Evolutionary conservation across 2,797 vertebrate genomes (phyloP).

Genomic region (Chaenodraco wilsoni): DNA sequence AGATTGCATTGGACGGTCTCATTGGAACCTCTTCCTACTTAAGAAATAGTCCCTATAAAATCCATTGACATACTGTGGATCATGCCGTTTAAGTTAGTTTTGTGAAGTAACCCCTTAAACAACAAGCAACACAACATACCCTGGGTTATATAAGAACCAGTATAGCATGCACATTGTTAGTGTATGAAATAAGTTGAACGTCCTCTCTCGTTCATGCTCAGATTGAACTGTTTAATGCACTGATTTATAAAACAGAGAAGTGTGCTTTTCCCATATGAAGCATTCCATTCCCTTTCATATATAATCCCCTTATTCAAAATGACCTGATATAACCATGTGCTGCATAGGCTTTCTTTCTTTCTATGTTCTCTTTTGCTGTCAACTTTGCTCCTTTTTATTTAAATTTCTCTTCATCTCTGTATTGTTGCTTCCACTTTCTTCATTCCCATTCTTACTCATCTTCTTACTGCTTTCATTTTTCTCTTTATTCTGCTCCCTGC

Average conservation of each 20-base stretch:
- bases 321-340: neutral
- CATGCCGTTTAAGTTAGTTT: too few species aligned
- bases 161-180: neutral
- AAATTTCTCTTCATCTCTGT: neutral
- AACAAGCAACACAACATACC: neutral
- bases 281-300: neutral
- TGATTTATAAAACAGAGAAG: neutral
- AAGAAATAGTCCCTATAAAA: neutral
- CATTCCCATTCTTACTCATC: neutral
- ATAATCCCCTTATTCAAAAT: neutral
- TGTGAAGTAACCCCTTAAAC: neutral
- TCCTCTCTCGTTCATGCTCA: constrained; percentile 16
- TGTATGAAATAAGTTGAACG: neutral
- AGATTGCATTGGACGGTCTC: neutral
- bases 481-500: neutral
- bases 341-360: too few species aligned
- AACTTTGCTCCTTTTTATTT: neutral
- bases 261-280: neutral
- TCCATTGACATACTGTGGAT: neutral
- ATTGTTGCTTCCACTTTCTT: neutral
- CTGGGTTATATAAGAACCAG: neutral
- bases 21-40: neutral
- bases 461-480: neutral
- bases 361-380: too few species aligned
- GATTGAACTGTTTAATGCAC: neutral